Evolutionary conservation across 92 coral and sea anemone genomes (phyloP).

Genomic region (Phymanthus crucifer): DNA sequence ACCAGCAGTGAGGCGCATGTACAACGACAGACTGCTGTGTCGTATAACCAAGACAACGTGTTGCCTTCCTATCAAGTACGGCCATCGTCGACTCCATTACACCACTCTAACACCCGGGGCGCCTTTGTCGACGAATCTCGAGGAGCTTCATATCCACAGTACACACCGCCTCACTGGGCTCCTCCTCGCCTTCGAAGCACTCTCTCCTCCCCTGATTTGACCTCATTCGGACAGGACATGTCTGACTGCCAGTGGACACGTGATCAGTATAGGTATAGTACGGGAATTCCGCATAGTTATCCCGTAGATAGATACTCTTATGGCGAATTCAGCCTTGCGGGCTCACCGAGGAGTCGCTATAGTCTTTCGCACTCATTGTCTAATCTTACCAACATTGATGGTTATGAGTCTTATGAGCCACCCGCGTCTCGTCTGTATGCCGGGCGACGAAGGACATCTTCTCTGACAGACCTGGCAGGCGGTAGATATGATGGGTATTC

Average conservation of each 20-base stretch:
- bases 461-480: conserved; percentile 9
- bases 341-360: background rate
- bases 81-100: conserved; percentile 14
- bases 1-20: conserved; percentile 27
- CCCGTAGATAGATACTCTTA: background rate
- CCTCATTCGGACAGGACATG: conserved; percentile 11
- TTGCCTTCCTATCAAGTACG: conserved; percentile 34
- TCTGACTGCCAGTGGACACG: conserved; percentile 24
- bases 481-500: background rate
- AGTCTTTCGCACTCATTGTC: conserved; percentile 34
- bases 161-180: conserved; percentile 11
- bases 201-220: conserved; percentile 58
- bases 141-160: conserved; percentile 1
- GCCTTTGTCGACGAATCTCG: background rate
- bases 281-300: background rate
- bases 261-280: background rate
- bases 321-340: background rate
- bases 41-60: background rate
- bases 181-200: conserved; percentile 41
- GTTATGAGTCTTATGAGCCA: background rate
- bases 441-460: conserved; percentile 23
- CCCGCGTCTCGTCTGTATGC: background rate
- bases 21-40: background rate
- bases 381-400: conserved; percentile 17
- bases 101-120: background rate